These are phyloP conservation scores for Hemicordylus capensis DNA, from an alignment of 2,113 vertebrate genomes.

Conservation along the genomic window DNA sequence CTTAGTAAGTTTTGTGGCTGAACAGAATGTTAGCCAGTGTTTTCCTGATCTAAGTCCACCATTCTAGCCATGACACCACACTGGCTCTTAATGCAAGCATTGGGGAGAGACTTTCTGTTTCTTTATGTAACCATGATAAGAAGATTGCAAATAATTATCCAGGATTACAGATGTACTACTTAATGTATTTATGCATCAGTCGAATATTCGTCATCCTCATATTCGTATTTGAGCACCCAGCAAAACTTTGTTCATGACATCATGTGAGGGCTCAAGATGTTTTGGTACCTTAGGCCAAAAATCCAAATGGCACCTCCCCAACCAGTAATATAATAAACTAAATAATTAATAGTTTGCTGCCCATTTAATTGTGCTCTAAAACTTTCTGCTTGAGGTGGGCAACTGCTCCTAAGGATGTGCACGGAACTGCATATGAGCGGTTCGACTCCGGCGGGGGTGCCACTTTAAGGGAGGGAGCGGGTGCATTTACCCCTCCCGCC, in stretches of 20 bases:
- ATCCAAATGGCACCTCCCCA: neutral
- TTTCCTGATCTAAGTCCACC: too few species aligned
- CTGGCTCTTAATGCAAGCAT: too few species aligned
- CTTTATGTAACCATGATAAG: neutral
- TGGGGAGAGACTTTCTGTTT: neutral
- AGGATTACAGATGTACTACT: too few species aligned
- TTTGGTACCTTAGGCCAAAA: neutral
- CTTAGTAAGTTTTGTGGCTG: too few species aligned
- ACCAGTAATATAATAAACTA: neutral
- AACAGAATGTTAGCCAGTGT: too few species aligned
- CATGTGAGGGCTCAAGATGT: neutral
- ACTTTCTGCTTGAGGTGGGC: neutral
- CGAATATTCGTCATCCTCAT: too few species aligned
- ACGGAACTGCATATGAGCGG: too few species aligned
- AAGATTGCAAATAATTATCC: neutral
- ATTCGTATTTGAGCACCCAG: neutral
- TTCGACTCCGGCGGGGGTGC: too few species aligned
- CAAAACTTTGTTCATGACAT: neutral
- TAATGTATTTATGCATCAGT: neutral
- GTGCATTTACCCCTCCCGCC: too few species aligned
- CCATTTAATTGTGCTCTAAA: neutral
- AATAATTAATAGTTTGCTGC: neutral
- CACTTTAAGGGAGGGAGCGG: too few species aligned
- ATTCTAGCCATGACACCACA: too few species aligned
- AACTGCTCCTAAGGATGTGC: neutral